phyloP scores from a whole-genome alignment of 2,888 invertebrate species.

The Thelaira solivaga region DNA sequence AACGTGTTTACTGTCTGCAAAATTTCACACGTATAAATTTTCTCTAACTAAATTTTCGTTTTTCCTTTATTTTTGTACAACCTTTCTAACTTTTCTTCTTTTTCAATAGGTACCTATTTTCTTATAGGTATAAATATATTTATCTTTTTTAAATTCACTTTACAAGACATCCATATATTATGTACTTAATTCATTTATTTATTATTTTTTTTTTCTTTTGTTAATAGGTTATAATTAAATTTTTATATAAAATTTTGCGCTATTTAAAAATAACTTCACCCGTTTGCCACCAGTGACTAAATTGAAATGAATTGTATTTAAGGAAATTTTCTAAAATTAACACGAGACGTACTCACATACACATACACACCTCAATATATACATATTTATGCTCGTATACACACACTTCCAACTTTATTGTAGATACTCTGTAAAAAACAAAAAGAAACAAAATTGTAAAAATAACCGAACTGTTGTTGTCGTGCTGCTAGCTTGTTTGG shows the following conservation, averaged over 20 bases:
- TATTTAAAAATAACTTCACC: constrained; percentile 62
- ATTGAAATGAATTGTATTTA: constrained; percentile 73
- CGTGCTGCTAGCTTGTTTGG: constrained; percentile 38
- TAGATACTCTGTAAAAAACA: constrained; percentile 34
- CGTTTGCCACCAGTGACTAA: constrained; percentile 72
- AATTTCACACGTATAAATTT: constrained; percentile 4
- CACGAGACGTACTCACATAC: constrained; percentile 63
- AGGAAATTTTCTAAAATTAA: constrained; percentile 74
- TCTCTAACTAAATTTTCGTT: not conserved
- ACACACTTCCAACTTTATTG: constrained; percentile 18
- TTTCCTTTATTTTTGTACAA: constrained; percentile 28
- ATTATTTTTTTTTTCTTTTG: constrained; percentile 35
- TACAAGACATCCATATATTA: not conserved
- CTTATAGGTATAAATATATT: not conserved
- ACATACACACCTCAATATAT: not conserved
- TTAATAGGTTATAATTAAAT: constrained; percentile 23
- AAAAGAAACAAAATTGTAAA: not conserved
- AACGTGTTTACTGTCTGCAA: constrained; percentile 26
- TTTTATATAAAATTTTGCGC: constrained; percentile 35
- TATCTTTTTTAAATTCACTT: not conserved
- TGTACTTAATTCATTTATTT: not conserved
- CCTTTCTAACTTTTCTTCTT: constrained; percentile 39
- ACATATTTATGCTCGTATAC: not conserved
- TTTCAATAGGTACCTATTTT: no score
- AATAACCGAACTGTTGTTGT: constrained; percentile 45